Percentiles rank a stretch among this genome's conserved stretches.
Conservation (phyloP, 2,888 invertebrate genomes). For the Pilophorus perplexus region DNA sequence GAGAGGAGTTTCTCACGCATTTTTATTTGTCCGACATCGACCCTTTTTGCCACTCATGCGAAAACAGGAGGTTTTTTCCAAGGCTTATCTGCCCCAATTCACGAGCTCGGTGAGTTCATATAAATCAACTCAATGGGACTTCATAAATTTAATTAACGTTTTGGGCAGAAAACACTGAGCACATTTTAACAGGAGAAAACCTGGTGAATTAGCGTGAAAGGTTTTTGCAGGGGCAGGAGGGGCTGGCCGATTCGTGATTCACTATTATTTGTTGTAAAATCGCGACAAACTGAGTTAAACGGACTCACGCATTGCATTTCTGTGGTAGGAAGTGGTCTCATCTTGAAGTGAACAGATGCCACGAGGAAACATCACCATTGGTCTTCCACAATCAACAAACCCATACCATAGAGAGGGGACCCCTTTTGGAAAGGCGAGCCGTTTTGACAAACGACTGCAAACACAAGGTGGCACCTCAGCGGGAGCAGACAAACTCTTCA, state of each 20-base stretch:
- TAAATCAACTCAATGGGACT: no score
- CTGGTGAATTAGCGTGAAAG: no score
- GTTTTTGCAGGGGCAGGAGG: no score
- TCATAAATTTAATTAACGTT: no score
- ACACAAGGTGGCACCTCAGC: constrained; percentile 3
- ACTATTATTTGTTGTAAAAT: no score
- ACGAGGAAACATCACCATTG: constrained; percentile 13
- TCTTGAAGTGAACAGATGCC: background rate
- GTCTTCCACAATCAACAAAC: constrained; percentile 23
- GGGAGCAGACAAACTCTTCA: background rate
- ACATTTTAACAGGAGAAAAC: no score
- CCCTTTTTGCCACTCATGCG: constrained; percentile 11
- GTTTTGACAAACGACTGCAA: constrained; percentile 23
- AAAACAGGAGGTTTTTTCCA: background rate
- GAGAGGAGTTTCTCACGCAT: constrained; percentile 7
- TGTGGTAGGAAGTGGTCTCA: background rate
- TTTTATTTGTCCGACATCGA: constrained; percentile 8
- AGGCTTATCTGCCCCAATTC: background rate
- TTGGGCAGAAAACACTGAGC: no score
- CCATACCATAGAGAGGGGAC: background rate
- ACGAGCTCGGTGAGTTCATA: no score
- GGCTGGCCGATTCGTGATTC: no score
- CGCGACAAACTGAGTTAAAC: no score
- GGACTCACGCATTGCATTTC: no score
- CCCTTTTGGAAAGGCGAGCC: background rate